Evolutionary conservation across 2,113 vertebrate genomes (phyloP), one percentile per base, ranked within the genome.

Genomic region (Ochotona curzoniae): DNA sequence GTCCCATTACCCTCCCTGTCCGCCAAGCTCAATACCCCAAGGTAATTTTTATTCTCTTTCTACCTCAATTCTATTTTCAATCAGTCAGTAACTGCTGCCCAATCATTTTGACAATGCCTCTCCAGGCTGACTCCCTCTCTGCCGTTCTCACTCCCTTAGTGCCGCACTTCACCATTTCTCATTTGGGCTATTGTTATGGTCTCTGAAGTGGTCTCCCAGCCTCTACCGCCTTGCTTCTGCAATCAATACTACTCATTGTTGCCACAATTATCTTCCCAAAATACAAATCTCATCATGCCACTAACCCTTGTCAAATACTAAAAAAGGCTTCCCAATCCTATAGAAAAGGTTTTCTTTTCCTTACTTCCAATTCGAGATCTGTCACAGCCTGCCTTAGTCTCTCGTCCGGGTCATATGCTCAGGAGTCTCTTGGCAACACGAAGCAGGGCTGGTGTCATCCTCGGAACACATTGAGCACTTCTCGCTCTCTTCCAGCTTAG

Each of bases 21-120:
- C 76, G 67, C 63, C 63, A 96, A 76, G n/a, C 63, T 84, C 87
- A 87, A 32, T 63, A 60, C 20, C 5, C 28, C 17, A 73, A 60
- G 66, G 81, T 57, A 69, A 74, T 92, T 92, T 96, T 92, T 67
- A 79, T n/a, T 87, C 49, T 44, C 74, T 67, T 78, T 94, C 51
- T 25, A 28, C 20, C 7, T 66, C 75, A 89, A n/a, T 90, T 76
- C 38, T 64, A 63, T 66, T 87, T 82, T 91, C 85, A 82, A 17
- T 87, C 47, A 73, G n/a, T 87, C 47, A 67, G 61, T 70, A 75
- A 93, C 51, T 70, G 44, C 30, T 28, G 44, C 30, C 32, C 71
- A 32, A 11, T 67, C 71, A 17, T 18, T 63, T 88, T 60, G 30
- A 67, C 57, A 76, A 25, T 78, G 51, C 32, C 69, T 79, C 83